Conservation (phyloP, 53 echinoderm and acorn worm species). For the Zoroaster sp. region DNA sequence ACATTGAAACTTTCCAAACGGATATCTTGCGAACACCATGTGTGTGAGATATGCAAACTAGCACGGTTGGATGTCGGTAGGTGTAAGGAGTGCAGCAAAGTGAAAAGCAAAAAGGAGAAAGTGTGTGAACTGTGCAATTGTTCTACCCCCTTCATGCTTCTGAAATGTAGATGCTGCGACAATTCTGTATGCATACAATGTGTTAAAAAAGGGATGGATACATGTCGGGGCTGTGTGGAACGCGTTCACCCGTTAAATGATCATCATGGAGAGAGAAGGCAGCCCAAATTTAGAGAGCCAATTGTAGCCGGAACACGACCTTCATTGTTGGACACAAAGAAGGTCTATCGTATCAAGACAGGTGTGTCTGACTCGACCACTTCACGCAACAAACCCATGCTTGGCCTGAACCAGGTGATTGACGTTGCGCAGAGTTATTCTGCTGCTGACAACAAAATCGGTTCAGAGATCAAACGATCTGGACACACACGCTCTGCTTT, state of each 20-base stretch:
- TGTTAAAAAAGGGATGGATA: not conserved
- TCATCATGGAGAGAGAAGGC: not conserved
- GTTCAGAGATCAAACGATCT: not conserved
- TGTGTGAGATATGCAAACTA: conserved; percentile 21
- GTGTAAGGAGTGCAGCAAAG: conserved; percentile 25
- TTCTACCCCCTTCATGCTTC: not conserved
- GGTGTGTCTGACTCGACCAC: not conserved
- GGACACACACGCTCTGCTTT: not conserved
- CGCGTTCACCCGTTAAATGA: not conserved
- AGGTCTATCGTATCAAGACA: conserved; percentile 27
- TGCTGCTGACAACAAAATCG: not conserved
- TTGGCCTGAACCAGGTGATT: not conserved
- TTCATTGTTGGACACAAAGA: conserved; percentile 1
- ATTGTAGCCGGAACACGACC: conserved; percentile 2
- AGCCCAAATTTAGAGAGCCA: conserved; percentile 19
- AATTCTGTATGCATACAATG: conserved; percentile 5
- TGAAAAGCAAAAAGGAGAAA: conserved; percentile 13
- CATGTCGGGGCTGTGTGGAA: not conserved
- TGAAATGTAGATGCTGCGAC: not conserved
- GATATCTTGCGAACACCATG: conserved; percentile 42
- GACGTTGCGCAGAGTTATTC: not conserved
- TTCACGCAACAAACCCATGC: conserved; percentile 28
- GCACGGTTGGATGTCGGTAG: conserved; percentile 15
- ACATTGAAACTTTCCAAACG: conserved; percentile 1
- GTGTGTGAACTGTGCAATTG: not conserved